These are phyloP conservation scores for Elaphurus davidianus DNA, from an alignment of 2,113 vertebrate species.

Conservation along the genomic window DNA sequence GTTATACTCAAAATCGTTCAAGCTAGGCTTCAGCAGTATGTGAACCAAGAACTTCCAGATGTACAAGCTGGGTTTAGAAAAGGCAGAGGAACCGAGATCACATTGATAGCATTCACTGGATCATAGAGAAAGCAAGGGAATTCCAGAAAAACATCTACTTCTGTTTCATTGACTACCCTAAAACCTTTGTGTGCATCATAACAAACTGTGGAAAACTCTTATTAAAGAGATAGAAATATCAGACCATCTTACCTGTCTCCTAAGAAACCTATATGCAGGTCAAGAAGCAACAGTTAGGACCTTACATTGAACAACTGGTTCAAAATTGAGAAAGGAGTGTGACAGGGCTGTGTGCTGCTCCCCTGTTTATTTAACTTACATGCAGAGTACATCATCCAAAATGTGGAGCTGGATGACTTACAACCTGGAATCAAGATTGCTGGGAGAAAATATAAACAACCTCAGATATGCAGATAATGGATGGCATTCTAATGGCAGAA, in stretches of 20 bases:
- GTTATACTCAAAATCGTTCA: neutral
- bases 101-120: neutral
- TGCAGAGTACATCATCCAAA: neutral
- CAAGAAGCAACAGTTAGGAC: neutral
- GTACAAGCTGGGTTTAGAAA: neutral
- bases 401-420: neutral
- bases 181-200: neutral
- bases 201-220: neutral
- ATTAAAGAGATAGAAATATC: neutral
- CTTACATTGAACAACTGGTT: neutral
- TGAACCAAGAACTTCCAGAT: neutral
- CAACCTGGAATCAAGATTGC: neutral
- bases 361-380: neutral
- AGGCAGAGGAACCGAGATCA: neutral
- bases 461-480: neutral
- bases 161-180: neutral
- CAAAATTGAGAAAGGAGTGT: neutral
- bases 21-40: neutral
- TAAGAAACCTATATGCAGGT: neutral
- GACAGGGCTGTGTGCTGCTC: neutral
- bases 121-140: neutral
- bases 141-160: neutral
- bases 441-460: neutral
- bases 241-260: neutral
- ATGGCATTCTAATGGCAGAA: neutral